Evolutionary conservation across 2,113 vertebrate species (phyloP).

Genomic region (Trochalopteron elliotii): DNA sequence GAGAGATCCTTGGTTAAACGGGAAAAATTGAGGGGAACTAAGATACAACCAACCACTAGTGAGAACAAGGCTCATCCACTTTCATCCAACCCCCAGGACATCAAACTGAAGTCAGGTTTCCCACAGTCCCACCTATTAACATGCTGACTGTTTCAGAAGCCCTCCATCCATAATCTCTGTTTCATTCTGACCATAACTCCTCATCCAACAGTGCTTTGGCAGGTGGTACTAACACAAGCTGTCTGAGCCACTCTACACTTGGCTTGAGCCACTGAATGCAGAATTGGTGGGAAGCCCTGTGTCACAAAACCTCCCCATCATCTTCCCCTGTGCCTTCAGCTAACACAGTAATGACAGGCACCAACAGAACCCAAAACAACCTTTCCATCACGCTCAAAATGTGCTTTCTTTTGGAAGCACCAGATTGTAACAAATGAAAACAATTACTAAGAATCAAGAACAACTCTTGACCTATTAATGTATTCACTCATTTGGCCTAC

Average conservation of each 20-base stretch:
- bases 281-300: background rate
- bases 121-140: background rate
- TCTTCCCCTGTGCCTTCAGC: background rate
- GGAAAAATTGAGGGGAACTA: background rate
- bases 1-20: background rate
- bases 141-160: background rate
- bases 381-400: background rate
- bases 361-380: background rate
- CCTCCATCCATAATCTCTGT: background rate
- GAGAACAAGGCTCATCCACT: background rate
- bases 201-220: background rate
- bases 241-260: background rate
- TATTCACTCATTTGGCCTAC: background rate
- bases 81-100: background rate
- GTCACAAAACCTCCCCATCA: background rate
- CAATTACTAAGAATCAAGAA: background rate
- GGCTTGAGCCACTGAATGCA: background rate
- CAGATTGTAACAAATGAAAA: background rate
- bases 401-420: background rate
- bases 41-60: background rate
- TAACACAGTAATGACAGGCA: background rate
- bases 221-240: background rate
- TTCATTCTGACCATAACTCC: background rate
- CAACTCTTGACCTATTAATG: background rate
- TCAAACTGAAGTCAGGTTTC: background rate